Evolutionary conservation across 2,797 vertebrate species (phyloP).

Genomic region (Lemur catta): DNA sequence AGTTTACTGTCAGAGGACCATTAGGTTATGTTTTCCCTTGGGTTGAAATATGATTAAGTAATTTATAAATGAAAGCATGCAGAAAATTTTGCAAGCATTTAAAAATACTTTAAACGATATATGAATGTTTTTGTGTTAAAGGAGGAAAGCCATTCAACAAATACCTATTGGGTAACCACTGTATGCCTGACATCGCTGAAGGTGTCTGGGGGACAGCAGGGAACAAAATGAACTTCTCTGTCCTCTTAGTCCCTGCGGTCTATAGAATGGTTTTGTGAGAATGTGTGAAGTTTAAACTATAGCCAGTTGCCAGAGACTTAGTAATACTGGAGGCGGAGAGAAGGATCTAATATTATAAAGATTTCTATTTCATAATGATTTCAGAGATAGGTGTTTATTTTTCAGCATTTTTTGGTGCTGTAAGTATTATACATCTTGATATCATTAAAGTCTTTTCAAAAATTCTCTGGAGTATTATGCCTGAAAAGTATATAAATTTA

Average conservation of each 20-base stretch:
- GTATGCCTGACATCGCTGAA: neutral
- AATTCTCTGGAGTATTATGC: neutral
- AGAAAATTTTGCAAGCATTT: neutral
- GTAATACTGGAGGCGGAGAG: neutral
- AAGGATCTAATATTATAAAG: neutral
- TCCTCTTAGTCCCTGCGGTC: neutral
- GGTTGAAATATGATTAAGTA: slow-evolving; percentile 36
- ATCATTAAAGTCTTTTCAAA: neutral
- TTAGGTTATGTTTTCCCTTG: neutral
- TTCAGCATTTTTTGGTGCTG: neutral
- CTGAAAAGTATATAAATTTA: neutral
- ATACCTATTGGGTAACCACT: neutral
- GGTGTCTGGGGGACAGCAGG: neutral
- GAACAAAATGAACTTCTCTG: neutral
- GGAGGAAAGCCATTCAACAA: neutral
- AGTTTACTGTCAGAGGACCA: neutral
- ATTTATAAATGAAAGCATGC: slow-evolving; percentile 10
- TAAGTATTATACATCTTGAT: neutral
- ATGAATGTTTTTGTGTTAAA: neutral
- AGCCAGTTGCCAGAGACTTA: neutral
- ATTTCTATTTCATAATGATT: neutral
- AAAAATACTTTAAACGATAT: neutral
- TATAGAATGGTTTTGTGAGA: neutral
- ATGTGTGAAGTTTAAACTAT: neutral
- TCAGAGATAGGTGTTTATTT: slow-evolving; percentile 10